Evolutionary conservation across 2,797 vertebrate genomes (phyloP).

Genomic region (Liparis tanakae): DNA sequence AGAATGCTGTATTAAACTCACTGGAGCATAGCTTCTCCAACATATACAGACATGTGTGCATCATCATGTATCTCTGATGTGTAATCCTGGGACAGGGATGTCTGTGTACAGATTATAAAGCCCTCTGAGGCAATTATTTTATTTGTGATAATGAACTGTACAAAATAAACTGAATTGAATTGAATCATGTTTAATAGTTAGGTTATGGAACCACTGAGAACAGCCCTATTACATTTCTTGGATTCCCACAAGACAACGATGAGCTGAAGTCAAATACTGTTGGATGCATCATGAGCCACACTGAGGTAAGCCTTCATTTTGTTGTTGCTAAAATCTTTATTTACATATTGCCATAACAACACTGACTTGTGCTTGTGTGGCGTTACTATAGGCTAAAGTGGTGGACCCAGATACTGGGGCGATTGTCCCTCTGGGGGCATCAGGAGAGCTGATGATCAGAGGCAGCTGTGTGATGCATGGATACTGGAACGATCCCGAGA

Average conservation of each 20-base stretch:
- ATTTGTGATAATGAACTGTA: too few species aligned
- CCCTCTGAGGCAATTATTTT: too few species aligned
- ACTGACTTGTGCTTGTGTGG: neutral
- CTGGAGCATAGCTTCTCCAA: neutral
- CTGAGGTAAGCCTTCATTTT: conserved; percentile 82
- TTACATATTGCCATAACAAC: neutral
- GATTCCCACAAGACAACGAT: conserved; percentile 81
- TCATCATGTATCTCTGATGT: too few species aligned
- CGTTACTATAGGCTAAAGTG: conserved; percentile 85
- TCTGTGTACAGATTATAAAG: too few species aligned
- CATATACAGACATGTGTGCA: neutral
- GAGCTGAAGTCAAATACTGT: conserved; percentile 81
- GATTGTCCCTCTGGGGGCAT: conserved; percentile 77
- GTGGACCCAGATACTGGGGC: conserved; percentile 78
- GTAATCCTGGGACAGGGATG: too few species aligned
- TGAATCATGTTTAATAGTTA: conserved; percentile 75
- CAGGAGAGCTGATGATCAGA: conserved; percentile 89
- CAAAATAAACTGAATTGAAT: too few species aligned
- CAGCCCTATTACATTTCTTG: conserved; percentile 89
- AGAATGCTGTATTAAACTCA: neutral
- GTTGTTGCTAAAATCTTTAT: neutral
- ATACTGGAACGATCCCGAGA: conserved; percentile 87
- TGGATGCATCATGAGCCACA: conserved; percentile 87
- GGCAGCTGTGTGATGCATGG: conserved; percentile 90
- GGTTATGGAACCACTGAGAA: conserved; percentile 92